phyloP scores from a whole-genome alignment of 1,140 invertebrate genomes.

The Philopotamus ludificatus region DNA sequence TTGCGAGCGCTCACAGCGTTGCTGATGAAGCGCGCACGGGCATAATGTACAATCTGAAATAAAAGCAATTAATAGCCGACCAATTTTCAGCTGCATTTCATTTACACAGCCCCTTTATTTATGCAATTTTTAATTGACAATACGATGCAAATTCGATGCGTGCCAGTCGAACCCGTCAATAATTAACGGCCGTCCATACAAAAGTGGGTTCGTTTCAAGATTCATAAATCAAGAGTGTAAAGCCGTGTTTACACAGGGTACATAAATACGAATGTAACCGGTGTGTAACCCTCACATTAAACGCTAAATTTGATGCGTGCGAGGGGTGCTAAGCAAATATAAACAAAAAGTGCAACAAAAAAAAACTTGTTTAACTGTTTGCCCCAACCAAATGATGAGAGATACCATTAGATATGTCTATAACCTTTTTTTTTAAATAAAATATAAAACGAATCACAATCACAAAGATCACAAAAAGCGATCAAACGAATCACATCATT shows the following conservation, averaged over 20 bases:
- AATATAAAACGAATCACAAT: no score
- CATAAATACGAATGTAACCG: conserved; percentile 22
- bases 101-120: no score
- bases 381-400: no score
- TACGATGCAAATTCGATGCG: neutral
- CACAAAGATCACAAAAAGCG: no score
- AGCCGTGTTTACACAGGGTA: neutral
- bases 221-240: conserved; percentile 19
- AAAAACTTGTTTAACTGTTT: conserved; percentile 11
- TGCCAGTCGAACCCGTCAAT: neutral
- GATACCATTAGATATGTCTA: no score
- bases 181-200: neutral
- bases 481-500: no score
- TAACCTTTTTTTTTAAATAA: no score
- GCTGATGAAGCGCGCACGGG: no score
- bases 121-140: neutral
- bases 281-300: conserved; percentile 28
- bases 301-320: conserved; percentile 23
- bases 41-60: no score
- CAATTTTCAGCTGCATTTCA: no score
- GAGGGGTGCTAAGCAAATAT: conserved; percentile 14
- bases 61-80: no score
- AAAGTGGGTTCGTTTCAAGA: neutral
- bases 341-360: conserved; percentile 21
- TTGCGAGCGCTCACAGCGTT: no score